phyloP scores from a whole-genome alignment of 1,140 invertebrate species.

The Drosophila nigromelanica region DNA sequence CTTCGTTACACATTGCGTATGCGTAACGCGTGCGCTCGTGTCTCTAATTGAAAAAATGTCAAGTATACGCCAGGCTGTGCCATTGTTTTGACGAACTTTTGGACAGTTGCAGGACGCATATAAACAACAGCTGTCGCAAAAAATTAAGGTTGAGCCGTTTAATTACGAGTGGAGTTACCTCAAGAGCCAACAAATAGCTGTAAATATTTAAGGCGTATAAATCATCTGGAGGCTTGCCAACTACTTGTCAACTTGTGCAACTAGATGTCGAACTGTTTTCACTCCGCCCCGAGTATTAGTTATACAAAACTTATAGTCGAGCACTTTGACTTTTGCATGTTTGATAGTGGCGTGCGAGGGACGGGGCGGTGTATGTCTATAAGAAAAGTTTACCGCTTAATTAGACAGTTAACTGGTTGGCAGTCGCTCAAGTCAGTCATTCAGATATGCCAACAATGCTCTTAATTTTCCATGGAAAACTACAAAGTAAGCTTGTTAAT shows the following conservation, averaged over 20 bases:
- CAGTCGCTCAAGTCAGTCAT: conserved; percentile 39
- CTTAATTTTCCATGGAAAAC: conserved; percentile 77
- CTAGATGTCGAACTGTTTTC: conserved; percentile 7
- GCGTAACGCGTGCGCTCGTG: conserved; percentile 62
- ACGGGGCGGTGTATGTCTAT: conserved; percentile 37
- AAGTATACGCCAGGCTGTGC: conserved; percentile 48
- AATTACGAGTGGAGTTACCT: background rate
- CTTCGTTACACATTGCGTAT: conserved; percentile 59
- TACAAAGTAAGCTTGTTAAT: conserved; percentile 80
- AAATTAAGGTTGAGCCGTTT: background rate
- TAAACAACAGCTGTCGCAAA: conserved; percentile 56
- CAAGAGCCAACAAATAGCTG: conserved; percentile 8
- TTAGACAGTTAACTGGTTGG: conserved; percentile 64
- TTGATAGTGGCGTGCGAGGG: background rate
- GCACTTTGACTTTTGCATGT: conserved; percentile 32
- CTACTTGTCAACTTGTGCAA: conserved; percentile 21
- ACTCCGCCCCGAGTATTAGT: conserved; percentile 10
- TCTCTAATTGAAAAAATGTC: conserved; percentile 76
- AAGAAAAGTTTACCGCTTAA: conserved; percentile 73
- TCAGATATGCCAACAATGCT: conserved; percentile 59
- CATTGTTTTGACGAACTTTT: conserved; percentile 53
- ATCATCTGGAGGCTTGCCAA: conserved; percentile 18
- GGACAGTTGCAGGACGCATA: conserved; percentile 11
- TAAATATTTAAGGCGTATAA: conserved; percentile 16
- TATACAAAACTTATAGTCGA: conserved; percentile 27